phyloP scores from a whole-genome alignment of 2,113 vertebrate genomes.

The Sphyrna mokarran region DNA sequence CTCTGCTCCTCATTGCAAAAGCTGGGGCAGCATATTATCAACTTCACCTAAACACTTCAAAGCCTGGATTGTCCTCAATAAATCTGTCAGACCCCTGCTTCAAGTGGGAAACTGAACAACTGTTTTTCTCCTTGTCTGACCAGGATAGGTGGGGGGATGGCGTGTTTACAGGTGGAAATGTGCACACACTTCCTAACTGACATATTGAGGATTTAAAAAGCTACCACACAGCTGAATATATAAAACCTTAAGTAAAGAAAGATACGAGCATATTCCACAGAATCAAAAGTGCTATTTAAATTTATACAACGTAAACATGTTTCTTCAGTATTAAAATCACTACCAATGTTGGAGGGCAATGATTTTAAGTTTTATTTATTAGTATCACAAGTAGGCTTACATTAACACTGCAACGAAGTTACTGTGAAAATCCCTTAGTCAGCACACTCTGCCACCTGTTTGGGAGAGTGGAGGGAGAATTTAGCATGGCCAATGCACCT shows the following conservation, averaged over 20 bases:
- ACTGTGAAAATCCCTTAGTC: too few relatives aligned
- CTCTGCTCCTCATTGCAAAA: neutral
- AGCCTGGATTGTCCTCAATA: neutral
- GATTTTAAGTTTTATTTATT: neutral
- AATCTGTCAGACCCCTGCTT: neutral
- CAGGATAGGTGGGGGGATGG: neutral
- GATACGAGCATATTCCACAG: neutral
- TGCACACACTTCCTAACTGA: neutral
- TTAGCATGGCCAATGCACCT: too few relatives aligned
- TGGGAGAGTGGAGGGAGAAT: too few relatives aligned
- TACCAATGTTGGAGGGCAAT: neutral
- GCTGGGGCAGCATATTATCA: neutral
- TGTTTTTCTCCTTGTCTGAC: neutral
- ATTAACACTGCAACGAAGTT: too few relatives aligned
- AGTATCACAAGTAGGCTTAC: too few relatives aligned
- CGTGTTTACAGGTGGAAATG: neutral
- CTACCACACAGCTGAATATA: neutral
- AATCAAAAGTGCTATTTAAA: neutral
- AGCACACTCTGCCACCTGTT: too few relatives aligned
- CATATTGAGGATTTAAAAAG: neutral
- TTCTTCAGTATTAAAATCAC: neutral
- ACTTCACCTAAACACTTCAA: neutral
- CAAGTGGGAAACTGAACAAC: neutral
- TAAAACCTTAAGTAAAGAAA: neutral
- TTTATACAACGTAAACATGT: neutral